These are phyloP conservation scores for Entosphenus tridentatus DNA, from an alignment of 2,113 vertebrate species.

Conservation along the genomic window DNA sequence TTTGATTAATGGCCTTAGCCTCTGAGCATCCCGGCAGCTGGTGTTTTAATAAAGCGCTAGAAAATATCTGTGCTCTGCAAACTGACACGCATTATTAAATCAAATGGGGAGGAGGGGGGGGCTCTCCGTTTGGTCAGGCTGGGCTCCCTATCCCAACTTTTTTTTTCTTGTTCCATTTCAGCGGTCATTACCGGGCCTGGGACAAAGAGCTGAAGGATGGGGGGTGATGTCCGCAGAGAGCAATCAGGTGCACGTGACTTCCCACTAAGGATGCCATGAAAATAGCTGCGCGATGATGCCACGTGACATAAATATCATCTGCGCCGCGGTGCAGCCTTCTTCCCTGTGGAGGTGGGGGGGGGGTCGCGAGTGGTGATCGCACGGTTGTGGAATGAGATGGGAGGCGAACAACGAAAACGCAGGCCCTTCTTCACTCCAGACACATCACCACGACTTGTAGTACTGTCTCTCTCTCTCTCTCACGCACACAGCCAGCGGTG, in stretches of 20 bases:
- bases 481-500: too few species aligned
- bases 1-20: background rate
- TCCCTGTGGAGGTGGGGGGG: too few species aligned
- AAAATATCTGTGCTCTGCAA: background rate
- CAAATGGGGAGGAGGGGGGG: background rate
- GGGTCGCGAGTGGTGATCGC: too few species aligned
- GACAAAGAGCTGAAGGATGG: conserved; percentile 6
- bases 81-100: conserved; percentile 7
- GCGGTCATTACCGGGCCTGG: conserved; percentile 2
- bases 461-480: too few species aligned
- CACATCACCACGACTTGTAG: too few species aligned
- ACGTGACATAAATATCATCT: conserved; percentile 1
- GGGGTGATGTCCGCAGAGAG: conserved; percentile 3
- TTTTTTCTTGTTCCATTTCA: conserved; percentile 1
- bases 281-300: conserved; percentile 2
- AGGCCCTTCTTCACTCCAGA: too few species aligned
- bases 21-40: background rate
- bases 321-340: background rate
- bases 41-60: conserved; percentile 1
- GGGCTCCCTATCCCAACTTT: background rate
- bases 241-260: conserved; percentile 4
- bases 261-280: conserved; percentile 6
- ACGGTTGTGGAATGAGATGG: too few species aligned
- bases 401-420: too few species aligned
- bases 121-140: background rate